Base-by-base conservation (phyloP, 2,113 vertebrate species). In the Leucopternis melanops region DNA sequence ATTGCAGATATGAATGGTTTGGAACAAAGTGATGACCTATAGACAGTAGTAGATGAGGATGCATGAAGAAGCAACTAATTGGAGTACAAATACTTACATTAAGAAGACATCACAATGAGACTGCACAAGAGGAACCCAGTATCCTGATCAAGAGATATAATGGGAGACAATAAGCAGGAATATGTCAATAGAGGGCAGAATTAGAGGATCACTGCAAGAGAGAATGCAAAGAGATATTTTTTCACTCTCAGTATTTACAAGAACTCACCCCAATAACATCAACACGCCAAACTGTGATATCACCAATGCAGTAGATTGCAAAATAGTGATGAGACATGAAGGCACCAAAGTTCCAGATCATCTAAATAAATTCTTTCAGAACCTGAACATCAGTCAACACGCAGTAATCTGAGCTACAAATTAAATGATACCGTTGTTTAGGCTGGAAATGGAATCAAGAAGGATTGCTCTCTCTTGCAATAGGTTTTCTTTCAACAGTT, bases 61-160 rank as follows among this genome's bases (percentile, higher is more conserved):
- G 77, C 71, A 86, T 87, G 87, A 96, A 74, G 83, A 92, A 96
- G 85, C 66, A 66, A 72, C 92, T 97, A 86, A 84, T 78, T 38
- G 42, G 87, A 96, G 67, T 58, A 91, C 93, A 96, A 96, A 81
- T 87, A 93, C 95, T 96, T 96, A 95, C 52, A 84, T 92, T 90
- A 97, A 81, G 96, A 88, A 95, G 96, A 97, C 94, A 97, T 94
- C 87, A 96, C 78, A 95, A 73, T 62, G 81, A 97, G 74, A 94
- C 62, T 97, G 79, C 42, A 95, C 81, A 95, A 95, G 90, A 90
- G 94, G 80, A 95, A 96, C 84, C 32, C 92, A 90, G 80, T 94
- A 89, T 54, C 72, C 86, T 95, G 91, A 98, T 69, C 75, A 96
- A 97, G 93, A 96, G 91, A 96, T 97, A 96, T 67, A 97, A 89